phyloP scores from a whole-genome alignment of 1,140 invertebrate species.

The Callitettix versicolor region DNA sequence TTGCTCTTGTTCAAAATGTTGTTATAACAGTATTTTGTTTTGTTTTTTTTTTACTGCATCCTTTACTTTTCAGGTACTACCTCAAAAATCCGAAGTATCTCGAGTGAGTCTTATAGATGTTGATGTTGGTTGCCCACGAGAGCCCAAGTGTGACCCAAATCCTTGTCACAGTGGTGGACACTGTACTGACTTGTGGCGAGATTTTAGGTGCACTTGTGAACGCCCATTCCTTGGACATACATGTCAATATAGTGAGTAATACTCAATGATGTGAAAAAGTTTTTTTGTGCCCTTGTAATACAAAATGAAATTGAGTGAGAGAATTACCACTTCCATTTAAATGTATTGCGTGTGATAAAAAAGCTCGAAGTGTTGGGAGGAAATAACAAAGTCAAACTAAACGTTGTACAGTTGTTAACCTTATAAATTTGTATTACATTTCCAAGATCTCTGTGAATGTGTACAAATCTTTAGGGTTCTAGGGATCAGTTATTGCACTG shows the following conservation, averaged over 20 bases:
- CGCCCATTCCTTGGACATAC: conserved; percentile 75
- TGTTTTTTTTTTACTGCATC: background rate
- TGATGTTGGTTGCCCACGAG: conserved; percentile 61
- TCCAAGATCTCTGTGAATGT: too few species aligned
- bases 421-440: too few species aligned
- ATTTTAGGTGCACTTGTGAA: conserved; percentile 75
- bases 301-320: too few species aligned
- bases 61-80: conserved; percentile 30
- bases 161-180: conserved; percentile 75
- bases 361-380: too few species aligned
- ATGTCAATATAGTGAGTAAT: conserved; percentile 72
- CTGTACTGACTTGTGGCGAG: conserved; percentile 81
- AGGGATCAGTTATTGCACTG: too few species aligned
- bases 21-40: background rate
- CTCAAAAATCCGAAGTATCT: conserved; percentile 27
- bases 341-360: conserved; percentile 2
- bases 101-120: conserved; percentile 40
- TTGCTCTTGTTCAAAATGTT: background rate
- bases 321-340: background rate
- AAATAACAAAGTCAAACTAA: too few species aligned
- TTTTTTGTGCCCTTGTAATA: too few species aligned
- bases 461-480: too few species aligned
- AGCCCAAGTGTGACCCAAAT: conserved; percentile 71
- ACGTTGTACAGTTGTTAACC: too few species aligned
- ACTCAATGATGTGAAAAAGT: too few species aligned